Percentiles rank a stretch among this genome's conserved stretches.
Evolutionary conservation across 2,113 vertebrate species (phyloP).

Genomic region (Puntigrus tetrazona): DNA sequence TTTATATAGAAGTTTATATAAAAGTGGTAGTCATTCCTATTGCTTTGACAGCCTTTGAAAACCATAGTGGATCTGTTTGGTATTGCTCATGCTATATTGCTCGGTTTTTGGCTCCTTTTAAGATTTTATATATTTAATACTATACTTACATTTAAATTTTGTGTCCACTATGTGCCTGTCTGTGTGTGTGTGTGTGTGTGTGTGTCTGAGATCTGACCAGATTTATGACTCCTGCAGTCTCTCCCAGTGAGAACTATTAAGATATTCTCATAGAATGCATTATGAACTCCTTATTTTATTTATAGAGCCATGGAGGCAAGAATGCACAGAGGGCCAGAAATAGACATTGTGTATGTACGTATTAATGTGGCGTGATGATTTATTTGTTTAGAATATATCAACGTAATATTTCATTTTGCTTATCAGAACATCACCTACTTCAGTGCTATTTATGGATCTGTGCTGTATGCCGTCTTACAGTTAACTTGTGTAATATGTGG

Average conservation of each 20-base stretch:
- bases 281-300: constrained; percentile 28
- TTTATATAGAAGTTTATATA: not conserved
- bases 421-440: not conserved
- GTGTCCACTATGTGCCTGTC: not conserved
- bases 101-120: too few relatives aligned
- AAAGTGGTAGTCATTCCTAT: not conserved
- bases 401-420: constrained; percentile 9
- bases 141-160: not conserved
- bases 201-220: not conserved
- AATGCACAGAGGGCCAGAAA: constrained; percentile 5
- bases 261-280: constrained; percentile 9
- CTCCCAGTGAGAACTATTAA: not conserved
- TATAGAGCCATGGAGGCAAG: not conserved
- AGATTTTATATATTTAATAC: not conserved
- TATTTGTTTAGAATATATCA: constrained; percentile 11
- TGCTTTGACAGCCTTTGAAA: too few relatives aligned
- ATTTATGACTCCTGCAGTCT: not conserved
- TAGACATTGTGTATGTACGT: not conserved
- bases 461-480: not conserved
- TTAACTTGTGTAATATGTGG: not conserved
- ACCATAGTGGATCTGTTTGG: not conserved
- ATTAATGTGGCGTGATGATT: constrained; percentile 3
- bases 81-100: too few relatives aligned
- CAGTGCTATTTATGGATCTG: not conserved
- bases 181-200: not conserved